These are phyloP conservation scores for Drosophila aldrichi DNA, from an alignment of 2,888 invertebrate genomes.

Conservation along the genomic window DNA sequence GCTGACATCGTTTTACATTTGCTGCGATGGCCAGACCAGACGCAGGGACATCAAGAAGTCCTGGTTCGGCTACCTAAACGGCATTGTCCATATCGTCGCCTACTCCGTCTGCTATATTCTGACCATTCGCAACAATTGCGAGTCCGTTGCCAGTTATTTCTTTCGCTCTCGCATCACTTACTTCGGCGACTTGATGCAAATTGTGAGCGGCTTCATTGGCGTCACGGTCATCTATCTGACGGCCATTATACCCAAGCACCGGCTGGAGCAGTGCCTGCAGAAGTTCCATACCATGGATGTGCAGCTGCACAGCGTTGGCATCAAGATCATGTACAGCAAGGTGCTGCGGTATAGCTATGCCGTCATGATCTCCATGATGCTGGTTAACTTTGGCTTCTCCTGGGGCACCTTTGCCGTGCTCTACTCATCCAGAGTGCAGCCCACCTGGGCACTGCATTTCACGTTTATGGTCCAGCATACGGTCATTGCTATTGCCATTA, in stretches of 20 bases:
- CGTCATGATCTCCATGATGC: conserved; percentile 67
- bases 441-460: conserved; percentile 77
- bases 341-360: conserved; percentile 79
- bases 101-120: conserved; percentile 78
- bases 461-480: conserved; percentile 83
- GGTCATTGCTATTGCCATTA: conserved; percentile 76
- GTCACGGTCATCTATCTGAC: conserved; percentile 82
- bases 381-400: conserved; percentile 73
- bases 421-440: conserved; percentile 65
- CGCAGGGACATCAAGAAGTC: conserved; percentile 70
- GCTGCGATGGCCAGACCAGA: conserved; percentile 48
- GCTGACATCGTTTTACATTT: conserved; percentile 81
- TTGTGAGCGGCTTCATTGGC: conserved; percentile 82
- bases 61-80: conserved; percentile 80
- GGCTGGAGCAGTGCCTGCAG: conserved; percentile 75
- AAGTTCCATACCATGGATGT: conserved; percentile 79
- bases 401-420: conserved; percentile 78
- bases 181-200: conserved; percentile 83
- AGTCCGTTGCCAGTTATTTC: conserved; percentile 84
- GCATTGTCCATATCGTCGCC: conserved; percentile 67
- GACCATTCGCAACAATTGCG: conserved; percentile 80
- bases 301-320: conserved; percentile 76
- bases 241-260: conserved; percentile 79
- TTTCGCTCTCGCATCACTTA: conserved; percentile 82
- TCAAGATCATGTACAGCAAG: conserved; percentile 83